Evolutionary conservation across 2,888 invertebrate species (phyloP).

Genomic region (Epiblema foenella): DNA sequence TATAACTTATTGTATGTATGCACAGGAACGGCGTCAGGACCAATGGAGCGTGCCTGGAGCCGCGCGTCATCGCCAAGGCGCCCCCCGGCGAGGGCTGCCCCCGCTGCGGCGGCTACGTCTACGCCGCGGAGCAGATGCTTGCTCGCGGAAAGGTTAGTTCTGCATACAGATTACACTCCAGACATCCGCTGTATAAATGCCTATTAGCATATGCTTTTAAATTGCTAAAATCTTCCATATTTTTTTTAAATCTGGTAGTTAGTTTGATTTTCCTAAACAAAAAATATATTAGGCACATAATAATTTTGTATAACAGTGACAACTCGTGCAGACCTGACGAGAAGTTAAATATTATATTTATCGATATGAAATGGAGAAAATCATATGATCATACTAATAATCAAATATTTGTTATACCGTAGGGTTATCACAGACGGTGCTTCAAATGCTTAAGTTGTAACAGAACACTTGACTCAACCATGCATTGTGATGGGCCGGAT

Average conservation of each 20-base stretch:
- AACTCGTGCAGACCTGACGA: neutral
- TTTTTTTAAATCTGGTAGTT: neutral
- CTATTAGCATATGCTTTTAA: slow-evolving; percentile 25
- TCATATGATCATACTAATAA: slow-evolving; percentile 19
- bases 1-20: slow-evolving; percentile 63
- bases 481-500: slow-evolving; percentile 97
- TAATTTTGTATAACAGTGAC: too few species aligned
- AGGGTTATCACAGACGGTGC: slow-evolving; percentile 96
- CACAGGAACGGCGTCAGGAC: slow-evolving; percentile 75
- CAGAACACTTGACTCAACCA: slow-evolving; percentile 93
- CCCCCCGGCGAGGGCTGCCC: slow-evolving; percentile 95
- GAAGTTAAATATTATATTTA: neutral
- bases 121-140: slow-evolving; percentile 96
- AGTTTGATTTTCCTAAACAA: neutral
- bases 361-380: neutral
- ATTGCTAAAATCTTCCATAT: slow-evolving; percentile 27
- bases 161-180: slow-evolving; percentile 26
- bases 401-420: slow-evolving; percentile 65
- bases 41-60: slow-evolving; percentile 88
- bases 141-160: slow-evolving; percentile 93
- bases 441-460: slow-evolving; percentile 95
- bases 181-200: slow-evolving; percentile 13
- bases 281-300: neutral
- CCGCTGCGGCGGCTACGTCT: slow-evolving; percentile 94
- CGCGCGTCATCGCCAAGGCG: slow-evolving; percentile 91